A percentile compares a stretch with the other conserved stretches of the same genome.
phyloP scores from a whole-genome alignment of 2,797 vertebrate species.

The Onychomys torridus region DNA sequence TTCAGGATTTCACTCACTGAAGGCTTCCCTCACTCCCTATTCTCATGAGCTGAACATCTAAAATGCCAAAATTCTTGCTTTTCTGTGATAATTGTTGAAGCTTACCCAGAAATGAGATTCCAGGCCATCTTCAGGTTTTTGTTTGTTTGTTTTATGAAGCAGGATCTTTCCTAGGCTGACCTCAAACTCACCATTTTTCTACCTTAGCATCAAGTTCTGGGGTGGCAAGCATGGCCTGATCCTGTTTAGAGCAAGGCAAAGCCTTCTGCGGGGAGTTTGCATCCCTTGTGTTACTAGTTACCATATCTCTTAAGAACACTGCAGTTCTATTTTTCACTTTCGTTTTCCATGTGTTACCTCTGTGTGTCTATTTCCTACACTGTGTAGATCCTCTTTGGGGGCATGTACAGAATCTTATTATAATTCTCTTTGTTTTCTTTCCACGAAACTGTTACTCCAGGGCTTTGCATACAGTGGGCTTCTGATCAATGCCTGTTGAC shows the following conservation, averaged over 20 bases:
- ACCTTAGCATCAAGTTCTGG: background rate
- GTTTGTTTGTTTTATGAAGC: background rate
- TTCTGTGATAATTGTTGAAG: background rate
- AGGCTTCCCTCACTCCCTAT: background rate
- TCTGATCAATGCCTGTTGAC: slow-evolving; percentile 11
- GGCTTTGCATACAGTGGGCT: background rate
- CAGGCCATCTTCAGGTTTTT: background rate
- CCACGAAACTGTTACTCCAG: background rate
- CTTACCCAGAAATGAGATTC: background rate
- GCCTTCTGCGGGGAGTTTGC: background rate
- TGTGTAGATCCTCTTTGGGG: background rate
- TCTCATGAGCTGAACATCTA: background rate
- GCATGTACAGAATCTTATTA: background rate
- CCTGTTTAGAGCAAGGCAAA: slow-evolving; percentile 8
- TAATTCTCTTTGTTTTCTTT: slow-evolving; percentile 47
- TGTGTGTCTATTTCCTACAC: background rate
- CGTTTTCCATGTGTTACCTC: background rate
- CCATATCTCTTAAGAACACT: background rate
- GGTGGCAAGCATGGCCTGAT: background rate
- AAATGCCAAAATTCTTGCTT: background rate
- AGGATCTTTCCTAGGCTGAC: background rate
- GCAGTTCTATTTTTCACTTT: background rate
- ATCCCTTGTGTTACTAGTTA: background rate
- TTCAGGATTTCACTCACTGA: background rate
- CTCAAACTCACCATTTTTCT: background rate